Percentiles rank a stretch among this genome's conserved stretches.
These are phyloP conservation scores for Propithecus perrieri DNA, from an alignment of 2,797 vertebrate species.

Conservation along the genomic window DNA sequence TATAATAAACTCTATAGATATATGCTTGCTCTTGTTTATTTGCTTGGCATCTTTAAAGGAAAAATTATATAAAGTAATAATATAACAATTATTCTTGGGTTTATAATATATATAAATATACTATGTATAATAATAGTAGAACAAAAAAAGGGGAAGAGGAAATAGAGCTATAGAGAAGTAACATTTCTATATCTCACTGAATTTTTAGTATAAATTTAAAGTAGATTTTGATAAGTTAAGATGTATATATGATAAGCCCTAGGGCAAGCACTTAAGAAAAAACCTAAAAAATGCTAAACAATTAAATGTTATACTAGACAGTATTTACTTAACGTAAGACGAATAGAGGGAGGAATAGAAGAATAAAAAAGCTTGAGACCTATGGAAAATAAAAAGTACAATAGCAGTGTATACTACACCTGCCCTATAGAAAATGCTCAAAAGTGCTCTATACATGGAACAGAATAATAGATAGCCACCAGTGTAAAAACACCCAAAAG, in stretches of 20 bases:
- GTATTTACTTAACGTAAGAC: not conserved
- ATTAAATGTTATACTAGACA: not conserved
- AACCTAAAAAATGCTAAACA: not conserved
- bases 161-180: not conserved
- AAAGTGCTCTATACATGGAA: not conserved
- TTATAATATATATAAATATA: not conserved
- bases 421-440: not conserved
- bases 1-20: not conserved
- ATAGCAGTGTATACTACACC: not conserved
- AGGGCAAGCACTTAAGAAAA: not conserved
- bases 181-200: not conserved
- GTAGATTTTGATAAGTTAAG: not conserved
- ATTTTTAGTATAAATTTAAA: slow-evolving; percentile 24
- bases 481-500: not conserved
- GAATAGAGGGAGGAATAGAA: not conserved
- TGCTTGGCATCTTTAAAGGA: not conserved
- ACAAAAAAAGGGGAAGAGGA: not conserved
- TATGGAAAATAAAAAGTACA: not conserved
- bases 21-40: not conserved
- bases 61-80: not conserved
- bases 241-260: not conserved
- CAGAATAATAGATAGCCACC: not conserved
- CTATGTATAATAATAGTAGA: not conserved
- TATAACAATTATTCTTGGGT: not conserved
- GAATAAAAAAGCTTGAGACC: not conserved